Conservation (phyloP, 2,113 vertebrate genomes). For the Madoqua kirkii region DNA sequence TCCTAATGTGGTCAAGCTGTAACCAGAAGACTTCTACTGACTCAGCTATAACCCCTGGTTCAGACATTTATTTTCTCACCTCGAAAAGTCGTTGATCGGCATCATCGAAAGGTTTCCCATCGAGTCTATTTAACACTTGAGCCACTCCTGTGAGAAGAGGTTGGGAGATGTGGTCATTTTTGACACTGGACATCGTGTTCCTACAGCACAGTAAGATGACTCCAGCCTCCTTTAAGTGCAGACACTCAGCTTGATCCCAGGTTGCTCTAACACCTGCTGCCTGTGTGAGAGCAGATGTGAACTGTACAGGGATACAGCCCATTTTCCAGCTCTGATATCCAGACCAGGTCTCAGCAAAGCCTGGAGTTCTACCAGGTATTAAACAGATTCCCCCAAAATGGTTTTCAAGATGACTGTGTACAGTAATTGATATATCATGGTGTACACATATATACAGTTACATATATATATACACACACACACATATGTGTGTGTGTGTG, state of each 20-base stretch:
- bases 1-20: neutral
- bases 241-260: neutral
- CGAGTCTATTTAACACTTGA: constrained; percentile 96
- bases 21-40: neutral
- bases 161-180: constrained; percentile 18
- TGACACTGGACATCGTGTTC: neutral
- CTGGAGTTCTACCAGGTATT: neutral
- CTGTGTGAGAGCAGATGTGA: neutral
- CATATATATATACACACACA: neutral
- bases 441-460: neutral
- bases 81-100: constrained; percentile 98
- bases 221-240: neutral
- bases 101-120: constrained; percentile 96
- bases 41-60: neutral
- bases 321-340: neutral
- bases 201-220: neutral
- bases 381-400: neutral
- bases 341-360: neutral
- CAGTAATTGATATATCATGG: neutral
- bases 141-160: constrained; percentile 89
- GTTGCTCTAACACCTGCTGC: neutral
- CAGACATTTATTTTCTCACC: constrained; percentile 80
- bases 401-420: neutral
- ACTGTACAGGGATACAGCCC: neutral
- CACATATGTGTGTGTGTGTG: neutral